Evolutionary conservation across 2,113 vertebrate species (phyloP), one percentile per base, ranked within the genome.

Genomic region (Scomber japonicus): DNA sequence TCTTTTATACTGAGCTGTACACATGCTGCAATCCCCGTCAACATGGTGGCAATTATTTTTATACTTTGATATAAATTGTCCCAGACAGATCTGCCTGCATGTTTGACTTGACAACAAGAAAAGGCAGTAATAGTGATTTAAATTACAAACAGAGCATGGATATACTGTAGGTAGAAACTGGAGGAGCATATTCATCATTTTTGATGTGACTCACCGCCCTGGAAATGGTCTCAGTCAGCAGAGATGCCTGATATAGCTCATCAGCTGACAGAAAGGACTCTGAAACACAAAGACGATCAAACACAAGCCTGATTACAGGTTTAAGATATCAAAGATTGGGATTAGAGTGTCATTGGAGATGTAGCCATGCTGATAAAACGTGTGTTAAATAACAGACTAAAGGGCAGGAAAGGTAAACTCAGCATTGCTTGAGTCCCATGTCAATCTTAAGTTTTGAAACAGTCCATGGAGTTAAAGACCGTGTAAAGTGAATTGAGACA

Each of bases 251-350:
- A 69, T 74, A 50, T 35, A 63, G 45, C 24, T 54, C 35, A 61
- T 83, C 69, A 54, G 19, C 11, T 50, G 71, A 74, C 64, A 57
- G 71, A 60, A 51, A 82, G 13, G 14, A 60, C 66, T 53, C 65
- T 0, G 17, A 21, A 53, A 65, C 11, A 46, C 63, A 71, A 70
- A 76, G 71, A 17, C n/a, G 80, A 85, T 77, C 64, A 88, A 80
- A 85, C 70, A 71, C 10, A 27, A 3, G 1, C 7, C 46, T 73
- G 66, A 80, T 80, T 46, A 70, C 27, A 80, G 68, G 31, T 72
- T 76, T 53, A 35, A 51, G 5, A 78, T 51, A 46, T 55, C 40
- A 78, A 45, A 82, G 49, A 51, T 19, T 50, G 10, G 16, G 66
- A 30, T 56, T 30, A 27, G n/a, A 50, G 56, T 9, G 19, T 12